Evolutionary conservation across 1,140 invertebrate species (phyloP), one percentile per base, ranked within the genome.

Genomic region (Branchinecta lynchi): DNA sequence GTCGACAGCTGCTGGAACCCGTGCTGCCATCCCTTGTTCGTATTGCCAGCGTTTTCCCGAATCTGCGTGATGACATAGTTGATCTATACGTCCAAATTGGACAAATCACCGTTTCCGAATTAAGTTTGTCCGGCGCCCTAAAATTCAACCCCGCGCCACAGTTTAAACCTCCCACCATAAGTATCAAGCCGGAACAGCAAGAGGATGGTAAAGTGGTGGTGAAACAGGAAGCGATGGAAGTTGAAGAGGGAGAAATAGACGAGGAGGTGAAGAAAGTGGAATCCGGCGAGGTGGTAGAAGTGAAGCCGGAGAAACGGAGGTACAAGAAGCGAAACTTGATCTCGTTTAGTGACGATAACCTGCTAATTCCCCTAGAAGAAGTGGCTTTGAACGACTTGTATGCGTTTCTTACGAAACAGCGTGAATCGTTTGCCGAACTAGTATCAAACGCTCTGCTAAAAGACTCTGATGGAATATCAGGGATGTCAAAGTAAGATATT

Each of bases 11-110:
- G 69, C 93, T 95, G 75, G 84, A 87, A 73, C 86, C 89, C 15
- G 85, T 91, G 7, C 77, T 97, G 51, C 89, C 91, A 45, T 88
- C 90, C 0, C 79, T 97, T 32, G 87, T 92, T 2, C 80, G 89
- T 51, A 90, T 97, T 72, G 92, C 90, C 75, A 84, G 87, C 72
- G 92, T 93, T 0, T 97, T 97, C 79, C 95, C 95, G 32, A 90
- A 92, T 3, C 81, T 97, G 3, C 85, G 89, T 44, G 93, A 96
- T 72, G 94, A 97, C 74, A 88, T 90, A 8, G 86, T 90, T 0
- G 86, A 86, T 20, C 81, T 98, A 10, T 77, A 97, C 45, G 83
- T 92, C 74, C 92, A 94, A 78, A 79, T 96, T 43, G 93, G 89
- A 8, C 82, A 89, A 73, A 87, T 96, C 67, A 89, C 89, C 72